These are phyloP conservation scores for Desmophyllum pertusum DNA, from an alignment of 92 coral and sea anemone species.

Conservation along the genomic window DNA sequence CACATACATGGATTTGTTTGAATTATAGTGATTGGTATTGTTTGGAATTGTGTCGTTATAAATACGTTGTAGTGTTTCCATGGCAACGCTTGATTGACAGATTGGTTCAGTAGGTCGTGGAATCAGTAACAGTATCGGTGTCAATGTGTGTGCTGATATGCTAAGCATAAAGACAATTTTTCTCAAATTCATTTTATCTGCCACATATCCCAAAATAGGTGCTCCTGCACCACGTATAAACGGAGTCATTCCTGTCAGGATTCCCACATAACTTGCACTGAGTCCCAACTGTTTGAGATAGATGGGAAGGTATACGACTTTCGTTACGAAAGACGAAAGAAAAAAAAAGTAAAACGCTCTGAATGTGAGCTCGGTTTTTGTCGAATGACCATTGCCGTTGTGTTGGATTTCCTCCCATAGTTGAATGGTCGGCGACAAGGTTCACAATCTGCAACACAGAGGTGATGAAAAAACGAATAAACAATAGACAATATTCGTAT, in stretches of 20 bases:
- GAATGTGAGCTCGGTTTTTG: neutral
- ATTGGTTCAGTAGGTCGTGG: conserved; percentile 4
- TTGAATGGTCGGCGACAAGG: too few species aligned
- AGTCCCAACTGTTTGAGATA: conserved; percentile 18
- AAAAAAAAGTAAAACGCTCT: conserved; percentile 1
- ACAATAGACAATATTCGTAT: too few species aligned
- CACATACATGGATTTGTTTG: too few species aligned
- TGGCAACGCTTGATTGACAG: conserved; percentile 4
- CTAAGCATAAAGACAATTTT: conserved; percentile 1
- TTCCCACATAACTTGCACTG: conserved; percentile 8
- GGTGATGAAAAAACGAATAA: too few species aligned
- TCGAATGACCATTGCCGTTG: too few species aligned
- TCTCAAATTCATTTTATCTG: conserved; percentile 3
- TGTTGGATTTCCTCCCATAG: too few species aligned
- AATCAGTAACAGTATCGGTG: neutral
- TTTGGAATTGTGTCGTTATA: neutral
- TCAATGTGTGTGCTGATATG: neutral
- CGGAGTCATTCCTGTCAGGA: conserved; percentile 4
- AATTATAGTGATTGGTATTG: neutral
- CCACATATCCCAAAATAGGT: conserved; percentile 1
- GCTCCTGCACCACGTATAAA: conserved; percentile 6
- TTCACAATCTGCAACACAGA: too few species aligned
- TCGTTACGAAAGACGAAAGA: neutral
- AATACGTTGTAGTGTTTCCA: neutral
- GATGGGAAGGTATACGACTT: neutral